A percentile compares a stretch with the other conserved stretches of the same genome.
Conservation (phyloP, 2,888 invertebrate species). For the Drosophila neotestacea region DNA sequence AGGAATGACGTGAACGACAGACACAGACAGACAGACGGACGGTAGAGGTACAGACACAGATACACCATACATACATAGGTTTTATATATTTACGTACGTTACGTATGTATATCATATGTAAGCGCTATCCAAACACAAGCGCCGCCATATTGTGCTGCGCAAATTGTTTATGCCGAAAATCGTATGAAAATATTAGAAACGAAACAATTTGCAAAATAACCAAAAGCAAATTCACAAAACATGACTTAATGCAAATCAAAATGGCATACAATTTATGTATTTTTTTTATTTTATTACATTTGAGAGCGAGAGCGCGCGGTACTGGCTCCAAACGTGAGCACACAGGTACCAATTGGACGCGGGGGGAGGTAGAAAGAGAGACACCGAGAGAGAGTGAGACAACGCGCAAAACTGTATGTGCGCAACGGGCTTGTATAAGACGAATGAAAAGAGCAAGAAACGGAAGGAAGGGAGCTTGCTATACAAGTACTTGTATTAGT, state of each 20-base stretch:
- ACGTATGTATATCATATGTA: conserved; percentile 51
- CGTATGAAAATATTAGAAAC: conserved; percentile 61
- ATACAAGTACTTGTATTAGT: conserved; percentile 54
- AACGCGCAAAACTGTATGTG: conserved; percentile 70
- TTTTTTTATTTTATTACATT: conserved; percentile 52
- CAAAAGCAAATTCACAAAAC: conserved; percentile 52
- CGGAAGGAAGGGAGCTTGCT: conserved; percentile 75
- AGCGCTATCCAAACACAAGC: conserved; percentile 64
- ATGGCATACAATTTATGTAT: conserved; percentile 53
- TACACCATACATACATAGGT: not conserved
- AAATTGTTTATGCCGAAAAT: conserved; percentile 57
- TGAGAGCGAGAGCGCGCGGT: conserved; percentile 56
- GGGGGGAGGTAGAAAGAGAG: conserved; percentile 26
- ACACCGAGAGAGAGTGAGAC: conserved; percentile 28
- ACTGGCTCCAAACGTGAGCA: conserved; percentile 60
- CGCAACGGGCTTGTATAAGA: conserved; percentile 77
- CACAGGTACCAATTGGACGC: conserved; percentile 55
- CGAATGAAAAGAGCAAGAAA: conserved; percentile 60
- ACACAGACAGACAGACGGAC: conserved; percentile 19
- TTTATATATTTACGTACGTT: conserved; percentile 32
- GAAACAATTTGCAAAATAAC: conserved; percentile 48
- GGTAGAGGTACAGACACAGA: conserved; percentile 3
- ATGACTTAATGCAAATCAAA: conserved; percentile 75
- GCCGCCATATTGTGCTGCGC: conserved; percentile 70
- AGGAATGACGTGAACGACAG: conserved; percentile 66